These are phyloP conservation scores for Murina feae DNA, from an alignment of 2,113 vertebrate genomes.

Conservation along the genomic window DNA sequence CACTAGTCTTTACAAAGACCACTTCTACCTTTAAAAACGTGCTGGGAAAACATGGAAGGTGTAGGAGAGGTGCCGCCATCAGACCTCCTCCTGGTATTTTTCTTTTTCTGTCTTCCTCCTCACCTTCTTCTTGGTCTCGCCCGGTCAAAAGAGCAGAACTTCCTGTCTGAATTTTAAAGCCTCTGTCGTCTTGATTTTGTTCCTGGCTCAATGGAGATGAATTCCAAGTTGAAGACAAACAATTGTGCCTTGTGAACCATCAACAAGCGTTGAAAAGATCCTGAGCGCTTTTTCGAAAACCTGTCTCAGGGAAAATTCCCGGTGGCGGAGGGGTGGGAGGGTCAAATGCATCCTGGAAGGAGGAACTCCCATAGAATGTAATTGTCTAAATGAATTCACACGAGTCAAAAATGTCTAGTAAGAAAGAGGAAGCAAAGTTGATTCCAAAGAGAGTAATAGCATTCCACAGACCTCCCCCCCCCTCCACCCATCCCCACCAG, in stretches of 20 bases:
- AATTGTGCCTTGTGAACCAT: conserved; percentile 36
- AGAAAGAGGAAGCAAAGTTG: neutral
- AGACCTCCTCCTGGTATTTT: conserved; percentile 57
- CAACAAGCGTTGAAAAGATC: conserved; percentile 46
- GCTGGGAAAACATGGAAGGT: conserved; percentile 39
- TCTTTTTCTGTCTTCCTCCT: conserved; percentile 78
- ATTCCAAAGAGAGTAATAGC: neutral
- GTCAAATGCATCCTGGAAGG: neutral
- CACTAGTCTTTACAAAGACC: neutral
- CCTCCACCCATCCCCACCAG: neutral
- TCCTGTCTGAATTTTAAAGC: conserved; percentile 76
- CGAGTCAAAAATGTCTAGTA: neutral
- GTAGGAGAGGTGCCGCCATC: neutral
- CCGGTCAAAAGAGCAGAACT: conserved; percentile 77
- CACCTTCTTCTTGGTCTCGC: conserved; percentile 76
- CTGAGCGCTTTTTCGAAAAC: conserved; percentile 7
- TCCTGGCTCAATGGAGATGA: conserved; percentile 52
- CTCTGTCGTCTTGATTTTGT: conserved; percentile 65
- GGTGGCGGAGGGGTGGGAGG: neutral
- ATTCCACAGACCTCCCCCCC: neutral
- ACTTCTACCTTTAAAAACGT: conserved; percentile 36
- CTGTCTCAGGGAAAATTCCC: conserved; percentile 31
- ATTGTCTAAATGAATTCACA: conserved; percentile 4
- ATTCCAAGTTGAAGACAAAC: conserved; percentile 68
- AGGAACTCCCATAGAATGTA: neutral